These are phyloP conservation scores for Amphiprion clarkii DNA, from an alignment of 2,797 vertebrate genomes.

Conservation along the genomic window DNA sequence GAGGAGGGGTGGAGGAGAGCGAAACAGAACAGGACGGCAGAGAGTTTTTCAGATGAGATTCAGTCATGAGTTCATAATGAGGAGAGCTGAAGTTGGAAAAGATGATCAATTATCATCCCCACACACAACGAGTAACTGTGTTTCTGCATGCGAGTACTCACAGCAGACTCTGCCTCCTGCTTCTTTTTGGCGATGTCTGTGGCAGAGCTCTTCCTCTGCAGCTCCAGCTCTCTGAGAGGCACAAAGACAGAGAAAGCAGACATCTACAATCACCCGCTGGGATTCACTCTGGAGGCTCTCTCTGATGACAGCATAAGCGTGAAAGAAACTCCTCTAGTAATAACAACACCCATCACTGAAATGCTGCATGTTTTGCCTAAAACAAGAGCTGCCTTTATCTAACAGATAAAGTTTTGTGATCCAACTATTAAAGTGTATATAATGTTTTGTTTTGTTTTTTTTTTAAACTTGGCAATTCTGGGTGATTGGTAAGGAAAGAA, in stretches of 20 bases:
- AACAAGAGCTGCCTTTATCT: slow-evolving; percentile 3
- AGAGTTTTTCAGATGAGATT: slow-evolving; percentile 47
- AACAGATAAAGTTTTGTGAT: background rate
- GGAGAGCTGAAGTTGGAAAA: slow-evolving; percentile 50
- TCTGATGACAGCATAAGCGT: slow-evolving; percentile 39
- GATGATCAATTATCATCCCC: slow-evolving; percentile 58
- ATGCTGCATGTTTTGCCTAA: background rate
- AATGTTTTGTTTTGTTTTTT: background rate
- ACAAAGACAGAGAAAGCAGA: slow-evolving; percentile 58
- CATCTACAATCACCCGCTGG: slow-evolving; percentile 61
- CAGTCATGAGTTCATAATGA: slow-evolving; percentile 46
- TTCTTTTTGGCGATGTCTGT: slow-evolving; percentile 94
- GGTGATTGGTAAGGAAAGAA: background rate
- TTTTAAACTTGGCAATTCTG: background rate
- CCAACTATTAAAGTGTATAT: background rate
- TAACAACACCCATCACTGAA: slow-evolving; percentile 29
- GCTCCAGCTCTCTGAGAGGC: slow-evolving; percentile 91
- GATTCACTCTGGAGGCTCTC: slow-evolving; percentile 51
- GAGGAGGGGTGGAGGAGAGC: slow-evolving; percentile 9
- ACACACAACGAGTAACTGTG: slow-evolving; percentile 38
- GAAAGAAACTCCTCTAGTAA: slow-evolving; percentile 40
- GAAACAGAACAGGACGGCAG: slow-evolving; percentile 41
- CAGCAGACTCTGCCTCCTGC: slow-evolving; percentile 96
- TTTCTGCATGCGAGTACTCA: slow-evolving; percentile 81
- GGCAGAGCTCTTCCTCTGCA: slow-evolving; percentile 93